Percentiles rank a stretch among this genome's conserved stretches.
These are phyloP conservation scores for Contarinia nasturtii DNA, from an alignment of 1,140 invertebrate species.

Conservation along the genomic window DNA sequence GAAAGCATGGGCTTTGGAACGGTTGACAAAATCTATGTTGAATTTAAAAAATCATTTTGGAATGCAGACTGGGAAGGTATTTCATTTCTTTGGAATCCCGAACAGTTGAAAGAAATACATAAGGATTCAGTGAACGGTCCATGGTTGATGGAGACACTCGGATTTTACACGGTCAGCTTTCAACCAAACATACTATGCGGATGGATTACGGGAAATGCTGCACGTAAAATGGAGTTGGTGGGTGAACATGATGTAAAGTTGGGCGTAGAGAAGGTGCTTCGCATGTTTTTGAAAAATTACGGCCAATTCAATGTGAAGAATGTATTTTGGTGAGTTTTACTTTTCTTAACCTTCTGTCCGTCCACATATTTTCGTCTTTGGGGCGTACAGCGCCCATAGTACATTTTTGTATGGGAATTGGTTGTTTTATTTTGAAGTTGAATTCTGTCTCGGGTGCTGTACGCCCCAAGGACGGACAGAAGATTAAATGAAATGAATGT, in stretches of 20 bases:
- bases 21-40: constrained; percentile 57
- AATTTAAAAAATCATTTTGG: constrained; percentile 44
- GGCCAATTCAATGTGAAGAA: constrained; percentile 12
- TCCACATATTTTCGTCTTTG: no score
- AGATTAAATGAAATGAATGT: no score
- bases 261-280: constrained; percentile 25
- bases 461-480: no score
- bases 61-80: constrained; percentile 25
- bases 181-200: constrained; percentile 46
- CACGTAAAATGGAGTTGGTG: constrained; percentile 32
- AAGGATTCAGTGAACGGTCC: constrained; percentile 20
- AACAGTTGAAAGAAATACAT: constrained; percentile 22
- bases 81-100: constrained; percentile 30
- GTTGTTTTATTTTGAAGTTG: no score
- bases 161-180: constrained; percentile 41
- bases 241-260: constrained; percentile 26
- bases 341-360: neutral
- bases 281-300: constrained; percentile 20
- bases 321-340: constrained; percentile 14
- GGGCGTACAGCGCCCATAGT: neutral
- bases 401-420: no score
- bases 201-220: constrained; percentile 35
- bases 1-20: constrained; percentile 46
- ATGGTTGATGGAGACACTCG: constrained; percentile 43
- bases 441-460: no score